These are phyloP conservation scores for Poecile atricapillus DNA, from an alignment of 2,113 vertebrate species.

Conservation along the genomic window DNA sequence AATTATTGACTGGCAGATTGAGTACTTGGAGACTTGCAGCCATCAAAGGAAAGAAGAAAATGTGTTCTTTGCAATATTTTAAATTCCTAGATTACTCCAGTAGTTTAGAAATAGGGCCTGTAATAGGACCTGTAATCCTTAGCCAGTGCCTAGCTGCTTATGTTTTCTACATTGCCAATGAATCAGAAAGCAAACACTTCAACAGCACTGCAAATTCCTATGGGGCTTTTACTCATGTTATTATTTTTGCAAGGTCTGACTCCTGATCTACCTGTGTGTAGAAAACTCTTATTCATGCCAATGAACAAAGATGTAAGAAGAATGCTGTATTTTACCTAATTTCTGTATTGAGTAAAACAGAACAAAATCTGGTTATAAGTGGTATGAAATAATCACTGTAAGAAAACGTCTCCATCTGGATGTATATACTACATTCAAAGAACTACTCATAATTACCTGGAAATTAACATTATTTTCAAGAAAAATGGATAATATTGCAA, in stretches of 20 bases:
- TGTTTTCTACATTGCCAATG: not conserved
- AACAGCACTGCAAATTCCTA: not conserved
- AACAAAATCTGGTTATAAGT: not conserved
- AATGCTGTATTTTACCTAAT: not conserved
- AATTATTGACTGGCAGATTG: not conserved
- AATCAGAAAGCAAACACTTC: not conserved
- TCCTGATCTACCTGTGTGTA: not conserved
- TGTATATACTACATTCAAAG: not conserved
- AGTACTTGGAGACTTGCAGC: not conserved
- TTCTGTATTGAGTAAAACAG: not conserved
- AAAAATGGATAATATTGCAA: not conserved
- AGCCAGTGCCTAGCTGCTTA: not conserved
- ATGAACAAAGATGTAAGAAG: not conserved
- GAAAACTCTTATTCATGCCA: not conserved
- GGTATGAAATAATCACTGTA: not conserved
- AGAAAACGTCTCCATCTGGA: not conserved
- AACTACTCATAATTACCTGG: not conserved
- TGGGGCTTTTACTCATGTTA: not conserved
- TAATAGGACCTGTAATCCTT: not conserved
- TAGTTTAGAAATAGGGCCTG: not conserved
- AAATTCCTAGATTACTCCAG: not conserved
- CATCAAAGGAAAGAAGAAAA: not conserved
- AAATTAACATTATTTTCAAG: not conserved
- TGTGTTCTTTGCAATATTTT: not conserved
- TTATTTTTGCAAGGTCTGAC: not conserved